Conservation (phyloP, 2,888 invertebrate genomes). For the Xestia c-nigrum region DNA sequence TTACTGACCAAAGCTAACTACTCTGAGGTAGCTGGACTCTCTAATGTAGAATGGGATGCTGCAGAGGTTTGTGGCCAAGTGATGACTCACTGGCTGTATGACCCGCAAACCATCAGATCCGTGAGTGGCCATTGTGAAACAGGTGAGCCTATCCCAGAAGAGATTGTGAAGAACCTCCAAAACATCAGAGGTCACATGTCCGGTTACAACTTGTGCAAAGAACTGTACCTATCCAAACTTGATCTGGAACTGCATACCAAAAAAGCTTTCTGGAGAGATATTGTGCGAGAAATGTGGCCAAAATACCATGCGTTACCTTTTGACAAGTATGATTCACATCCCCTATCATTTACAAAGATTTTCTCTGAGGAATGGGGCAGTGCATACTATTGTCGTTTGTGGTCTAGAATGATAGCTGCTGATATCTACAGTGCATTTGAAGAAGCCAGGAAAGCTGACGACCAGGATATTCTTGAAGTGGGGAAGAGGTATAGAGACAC, state of each 20-base stretch:
- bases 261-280: constrained; percentile 95
- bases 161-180: constrained; percentile 91
- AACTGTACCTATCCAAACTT: constrained; percentile 95
- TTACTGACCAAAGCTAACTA: constrained; percentile 95
- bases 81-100: constrained; percentile 95
- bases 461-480: constrained; percentile 89
- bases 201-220: constrained; percentile 94
- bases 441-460: constrained; percentile 91
- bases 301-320: constrained; percentile 94
- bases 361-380: constrained; percentile 96
- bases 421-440: constrained; percentile 97
- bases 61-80: constrained; percentile 96
- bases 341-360: constrained; percentile 96
- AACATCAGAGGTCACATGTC: constrained; percentile 93
- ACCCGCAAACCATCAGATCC: constrained; percentile 90
- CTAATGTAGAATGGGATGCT: constrained; percentile 98
- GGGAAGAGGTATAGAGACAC: constrained; percentile 95
- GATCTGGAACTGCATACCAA: constrained; percentile 96
- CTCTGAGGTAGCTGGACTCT: constrained; percentile 95
- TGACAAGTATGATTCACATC: constrained; percentile 95
- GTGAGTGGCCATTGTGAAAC: constrained; percentile 94
- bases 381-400: constrained; percentile 95
- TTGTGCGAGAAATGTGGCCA: constrained; percentile 95
- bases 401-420: constrained; percentile 97
- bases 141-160: constrained; percentile 93